A percentile compares a stretch with the other conserved stretches of the same genome.
Conservation (phyloP, 1,140 invertebrate species). For the Physella acuta region DNA sequence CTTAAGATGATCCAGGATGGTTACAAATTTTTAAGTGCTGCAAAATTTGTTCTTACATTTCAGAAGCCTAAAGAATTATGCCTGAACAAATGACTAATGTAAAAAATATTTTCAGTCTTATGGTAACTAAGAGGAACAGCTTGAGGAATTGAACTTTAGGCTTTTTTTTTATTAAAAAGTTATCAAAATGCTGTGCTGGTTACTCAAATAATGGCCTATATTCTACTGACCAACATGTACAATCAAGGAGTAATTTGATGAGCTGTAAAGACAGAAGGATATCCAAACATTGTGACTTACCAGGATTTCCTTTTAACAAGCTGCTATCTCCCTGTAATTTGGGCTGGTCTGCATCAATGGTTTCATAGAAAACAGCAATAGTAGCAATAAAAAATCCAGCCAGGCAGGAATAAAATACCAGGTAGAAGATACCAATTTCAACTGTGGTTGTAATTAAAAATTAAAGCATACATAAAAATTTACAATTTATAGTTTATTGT, state of each 20-base stretch:
- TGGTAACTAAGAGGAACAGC: no score
- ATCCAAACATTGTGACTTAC: conserved; percentile 62
- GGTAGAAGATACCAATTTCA: conserved; percentile 85
- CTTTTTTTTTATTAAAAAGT: no score
- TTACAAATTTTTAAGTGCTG: no score
- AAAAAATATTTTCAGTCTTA: no score
- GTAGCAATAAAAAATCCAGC: conserved; percentile 84
- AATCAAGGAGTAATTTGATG: neutral
- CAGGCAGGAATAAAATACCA: conserved; percentile 87
- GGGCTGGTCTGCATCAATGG: conserved; percentile 79
- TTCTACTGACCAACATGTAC: neutral
- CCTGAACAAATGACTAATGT: no score
- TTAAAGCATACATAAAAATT: neutral
- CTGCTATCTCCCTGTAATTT: conserved; percentile 83
- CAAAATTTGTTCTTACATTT: no score
- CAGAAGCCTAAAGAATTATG: no score
- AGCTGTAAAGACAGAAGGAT: neutral
- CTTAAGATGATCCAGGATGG: no score
- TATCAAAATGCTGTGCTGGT: no score
- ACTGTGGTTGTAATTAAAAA: conserved; percentile 42
- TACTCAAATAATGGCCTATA: no score
- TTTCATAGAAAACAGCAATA: conserved; percentile 90
- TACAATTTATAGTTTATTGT: no score
- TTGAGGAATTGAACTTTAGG: no score
- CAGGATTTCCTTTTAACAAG: conserved; percentile 88